phyloP scores from a whole-genome alignment of 2,797 vertebrate genomes.

The Spea hammondii region DNA sequence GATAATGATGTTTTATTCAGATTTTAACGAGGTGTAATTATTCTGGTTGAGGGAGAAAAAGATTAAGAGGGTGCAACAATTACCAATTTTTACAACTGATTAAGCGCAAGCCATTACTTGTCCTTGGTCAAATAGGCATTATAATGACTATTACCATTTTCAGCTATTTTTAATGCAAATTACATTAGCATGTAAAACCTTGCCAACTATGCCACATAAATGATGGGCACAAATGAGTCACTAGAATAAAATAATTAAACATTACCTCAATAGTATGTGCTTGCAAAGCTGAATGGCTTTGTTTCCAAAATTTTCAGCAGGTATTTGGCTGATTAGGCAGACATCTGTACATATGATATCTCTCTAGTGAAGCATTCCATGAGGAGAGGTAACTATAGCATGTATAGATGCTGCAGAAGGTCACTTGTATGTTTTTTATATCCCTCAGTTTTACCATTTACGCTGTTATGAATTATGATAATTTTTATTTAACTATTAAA shows the following conservation, averaged over 20 bases:
- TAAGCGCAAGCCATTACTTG: slow-evolving; percentile 82
- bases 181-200: slow-evolving; percentile 81
- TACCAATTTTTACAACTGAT: slow-evolving; percentile 85
- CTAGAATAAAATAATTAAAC: slow-evolving; percentile 70
- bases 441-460: too few species aligned
- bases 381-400: neutral
- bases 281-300: slow-evolving; percentile 63
- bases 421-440: too few species aligned
- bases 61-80: slow-evolving; percentile 85
- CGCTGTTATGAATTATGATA: too few species aligned
- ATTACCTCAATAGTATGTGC: slow-evolving; percentile 67
- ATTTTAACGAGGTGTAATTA: slow-evolving; percentile 99
- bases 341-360: neutral
- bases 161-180: slow-evolving; percentile 84
- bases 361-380: slow-evolving; percentile 48
- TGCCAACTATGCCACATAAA: slow-evolving; percentile 78
- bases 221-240: slow-evolving; percentile 75
- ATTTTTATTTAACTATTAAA: too few species aligned
- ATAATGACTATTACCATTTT: slow-evolving; percentile 82
- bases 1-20: slow-evolving; percentile 99
- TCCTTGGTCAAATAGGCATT: slow-evolving; percentile 83
- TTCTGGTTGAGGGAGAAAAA: slow-evolving; percentile 91
- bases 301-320: slow-evolving; percentile 66
- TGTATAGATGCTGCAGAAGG: neutral
- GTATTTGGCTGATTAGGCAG: slow-evolving; percentile 40